Percentiles rank a stretch among this genome's conserved stretches.
phyloP scores from a whole-genome alignment of 2,797 vertebrate genomes.

The Emydoidea blandingii region DNA sequence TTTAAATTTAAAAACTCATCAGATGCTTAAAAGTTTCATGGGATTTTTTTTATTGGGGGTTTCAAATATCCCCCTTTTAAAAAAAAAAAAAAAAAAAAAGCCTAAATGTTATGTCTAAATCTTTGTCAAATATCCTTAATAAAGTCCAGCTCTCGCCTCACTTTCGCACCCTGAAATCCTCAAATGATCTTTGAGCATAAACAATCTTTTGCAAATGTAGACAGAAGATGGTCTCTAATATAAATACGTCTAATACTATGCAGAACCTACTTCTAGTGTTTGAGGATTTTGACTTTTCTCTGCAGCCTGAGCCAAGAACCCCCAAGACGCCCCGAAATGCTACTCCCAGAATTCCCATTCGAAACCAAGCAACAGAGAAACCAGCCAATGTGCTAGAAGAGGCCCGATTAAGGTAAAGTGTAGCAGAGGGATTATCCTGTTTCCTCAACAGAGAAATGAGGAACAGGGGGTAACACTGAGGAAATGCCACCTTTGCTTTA shows the following conservation, averaged over 20 bases:
- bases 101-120: neutral
- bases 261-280: neutral
- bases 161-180: neutral
- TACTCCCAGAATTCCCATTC: slow-evolving; percentile 89
- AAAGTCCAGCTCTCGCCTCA: neutral
- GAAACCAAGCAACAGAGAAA: slow-evolving; percentile 82
- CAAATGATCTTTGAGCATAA: neutral
- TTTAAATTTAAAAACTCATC: neutral
- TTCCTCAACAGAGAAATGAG: neutral
- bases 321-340: slow-evolving; percentile 80
- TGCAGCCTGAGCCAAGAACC: slow-evolving; percentile 77
- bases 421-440: neutral
- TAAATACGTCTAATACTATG: neutral
- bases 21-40: neutral
- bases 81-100: neutral
- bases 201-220: neutral
- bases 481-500: neutral
- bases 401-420: slow-evolving; percentile 88
- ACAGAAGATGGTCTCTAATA: neutral
- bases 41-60: neutral
- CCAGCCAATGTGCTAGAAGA: slow-evolving; percentile 89
- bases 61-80: neutral
- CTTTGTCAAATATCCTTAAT: neutral
- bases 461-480: neutral
- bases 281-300: slow-evolving; percentile 8